Conservation (phyloP, 1,140 invertebrate species). For the Aphelinus atriplicis region DNA sequence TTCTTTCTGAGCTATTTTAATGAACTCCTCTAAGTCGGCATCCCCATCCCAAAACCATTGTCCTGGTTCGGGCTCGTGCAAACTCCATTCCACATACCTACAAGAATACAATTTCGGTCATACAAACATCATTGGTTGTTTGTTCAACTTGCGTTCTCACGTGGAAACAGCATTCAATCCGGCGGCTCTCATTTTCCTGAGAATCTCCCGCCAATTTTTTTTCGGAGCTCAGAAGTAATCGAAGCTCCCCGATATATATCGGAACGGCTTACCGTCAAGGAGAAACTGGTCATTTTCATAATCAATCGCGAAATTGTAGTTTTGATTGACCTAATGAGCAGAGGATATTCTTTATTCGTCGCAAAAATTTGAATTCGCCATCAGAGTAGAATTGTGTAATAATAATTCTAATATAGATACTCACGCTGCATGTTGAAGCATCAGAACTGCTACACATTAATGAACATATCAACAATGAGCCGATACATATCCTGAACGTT, state of each 20-base stretch:
- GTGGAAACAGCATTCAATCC: slow-evolving; percentile 92
- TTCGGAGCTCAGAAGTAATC: slow-evolving; percentile 91
- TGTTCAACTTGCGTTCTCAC: slow-evolving; percentile 66
- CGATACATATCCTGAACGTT: too few species aligned
- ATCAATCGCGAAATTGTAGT: slow-evolving; percentile 70
- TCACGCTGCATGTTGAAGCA: too few species aligned
- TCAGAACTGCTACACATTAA: too few species aligned
- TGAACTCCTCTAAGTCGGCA: slow-evolving; percentile 79
- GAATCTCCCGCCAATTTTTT: slow-evolving; percentile 84
- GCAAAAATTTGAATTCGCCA: too few species aligned
- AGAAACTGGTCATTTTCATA: slow-evolving; percentile 80
- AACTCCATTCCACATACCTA: slow-evolving; percentile 94
- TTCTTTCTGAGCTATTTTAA: slow-evolving; percentile 82
- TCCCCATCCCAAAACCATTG: slow-evolving; percentile 81
- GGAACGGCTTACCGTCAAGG: slow-evolving; percentile 84
- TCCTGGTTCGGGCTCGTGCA: slow-evolving; percentile 83
- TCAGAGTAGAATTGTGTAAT: too few species aligned
- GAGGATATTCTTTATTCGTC: too few species aligned
- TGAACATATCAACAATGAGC: too few species aligned
- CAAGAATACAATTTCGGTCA: too few species aligned
- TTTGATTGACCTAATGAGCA: too few species aligned
- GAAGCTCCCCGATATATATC: slow-evolving; percentile 88
- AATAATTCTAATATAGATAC: too few species aligned
- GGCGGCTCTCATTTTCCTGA: slow-evolving; percentile 84
- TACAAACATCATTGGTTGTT: too few species aligned